A percentile compares a stretch with the other conserved stretches of the same genome.
phyloP scores from a whole-genome alignment of 30 jellyfish, hydroid and myxozoan genomes.

The Nemopilema nomurai region DNA sequence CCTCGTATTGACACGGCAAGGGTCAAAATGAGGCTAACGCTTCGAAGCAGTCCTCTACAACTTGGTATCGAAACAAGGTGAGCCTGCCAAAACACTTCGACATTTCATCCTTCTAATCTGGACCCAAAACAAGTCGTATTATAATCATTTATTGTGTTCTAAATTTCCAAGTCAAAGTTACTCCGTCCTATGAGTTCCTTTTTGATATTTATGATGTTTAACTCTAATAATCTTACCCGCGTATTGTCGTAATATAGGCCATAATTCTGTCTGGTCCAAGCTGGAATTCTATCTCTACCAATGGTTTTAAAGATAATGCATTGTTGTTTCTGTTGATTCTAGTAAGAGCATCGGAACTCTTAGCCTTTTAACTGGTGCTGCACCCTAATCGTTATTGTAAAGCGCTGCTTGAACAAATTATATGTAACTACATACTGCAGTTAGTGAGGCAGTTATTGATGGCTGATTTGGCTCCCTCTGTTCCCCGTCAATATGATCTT shows the following conservation, averaged over 20 bases:
- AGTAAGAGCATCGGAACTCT: too few relatives aligned
- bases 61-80: constrained; percentile 15
- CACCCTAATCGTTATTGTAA: too few relatives aligned
- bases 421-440: too few relatives aligned
- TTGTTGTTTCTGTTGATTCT: too few relatives aligned
- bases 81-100: not conserved
- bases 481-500: too few relatives aligned
- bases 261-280: not conserved
- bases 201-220: not conserved
- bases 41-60: constrained; percentile 19
- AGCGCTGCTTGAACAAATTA: too few relatives aligned
- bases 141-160: too few relatives aligned
- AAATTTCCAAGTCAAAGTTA: not conserved
- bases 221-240: not conserved
- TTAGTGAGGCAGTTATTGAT: too few relatives aligned
- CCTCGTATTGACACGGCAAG: not conserved
- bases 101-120: not conserved
- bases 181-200: not conserved
- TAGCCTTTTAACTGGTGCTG: too few relatives aligned
- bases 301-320: too few relatives aligned
- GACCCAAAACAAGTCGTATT: not conserved
- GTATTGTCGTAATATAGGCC: not conserved
- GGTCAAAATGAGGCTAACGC: constrained; percentile 24
- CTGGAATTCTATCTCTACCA: too few relatives aligned
- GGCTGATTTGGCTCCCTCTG: too few relatives aligned